Conservation (phyloP, 2,888 invertebrate genomes). For the Venustoraphidia nigricollis region DNA sequence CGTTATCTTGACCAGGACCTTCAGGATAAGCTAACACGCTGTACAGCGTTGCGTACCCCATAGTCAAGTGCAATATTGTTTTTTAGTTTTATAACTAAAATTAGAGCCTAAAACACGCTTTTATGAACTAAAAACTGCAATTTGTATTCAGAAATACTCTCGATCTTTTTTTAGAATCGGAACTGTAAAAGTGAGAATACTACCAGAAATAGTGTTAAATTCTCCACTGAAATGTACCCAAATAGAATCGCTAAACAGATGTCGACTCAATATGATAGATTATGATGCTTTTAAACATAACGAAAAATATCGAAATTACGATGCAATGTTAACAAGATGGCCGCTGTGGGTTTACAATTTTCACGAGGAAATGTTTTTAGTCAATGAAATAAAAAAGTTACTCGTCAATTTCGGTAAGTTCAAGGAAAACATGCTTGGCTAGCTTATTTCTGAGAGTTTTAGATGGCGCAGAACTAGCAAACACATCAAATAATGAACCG, state of each 20-base stretch:
- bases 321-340: conserved; percentile 42
- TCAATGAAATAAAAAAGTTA: conserved; percentile 24
- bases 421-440: conserved; percentile 16
- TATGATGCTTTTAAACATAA: conserved; percentile 18
- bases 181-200: conserved; percentile 44
- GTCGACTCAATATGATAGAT: conserved; percentile 21
- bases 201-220: conserved; percentile 47
- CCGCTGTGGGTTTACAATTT: conserved; percentile 50
- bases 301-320: conserved; percentile 23
- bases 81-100: too few relatives aligned
- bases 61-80: too few relatives aligned
- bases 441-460: conserved; percentile 17
- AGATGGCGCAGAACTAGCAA: not conserved
- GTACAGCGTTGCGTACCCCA: too few relatives aligned
- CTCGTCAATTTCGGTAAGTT: conserved; percentile 5
- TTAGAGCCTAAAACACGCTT: too few relatives aligned
- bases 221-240: conserved; percentile 35
- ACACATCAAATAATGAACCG: too few relatives aligned
- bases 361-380: conserved; percentile 35
- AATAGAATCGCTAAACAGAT: conserved; percentile 29
- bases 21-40: too few relatives aligned
- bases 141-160: too few relatives aligned
- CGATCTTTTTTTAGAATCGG: conserved; percentile 21
- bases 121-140: too few relatives aligned
- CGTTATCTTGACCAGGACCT: too few relatives aligned